Evolutionary conservation across 2,888 invertebrate species (phyloP).

Genomic region (Lepas anatifera): DNA sequence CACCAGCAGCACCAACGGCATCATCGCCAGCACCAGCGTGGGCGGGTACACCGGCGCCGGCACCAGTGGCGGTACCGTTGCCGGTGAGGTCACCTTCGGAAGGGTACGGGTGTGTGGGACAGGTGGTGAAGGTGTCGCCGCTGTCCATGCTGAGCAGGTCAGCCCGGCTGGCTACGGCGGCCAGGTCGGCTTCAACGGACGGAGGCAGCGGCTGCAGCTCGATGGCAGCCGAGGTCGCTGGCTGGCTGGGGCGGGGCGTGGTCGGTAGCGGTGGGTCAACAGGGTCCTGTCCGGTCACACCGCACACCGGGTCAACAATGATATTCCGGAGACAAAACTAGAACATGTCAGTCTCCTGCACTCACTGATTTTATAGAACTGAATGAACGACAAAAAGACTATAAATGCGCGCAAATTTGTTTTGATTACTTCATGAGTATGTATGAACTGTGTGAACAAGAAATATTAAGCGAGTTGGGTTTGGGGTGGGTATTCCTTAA

Average conservation of each 20-base stretch:
- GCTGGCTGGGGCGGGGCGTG: neutral
- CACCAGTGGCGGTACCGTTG: neutral
- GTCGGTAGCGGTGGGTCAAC: neutral
- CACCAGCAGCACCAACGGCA: too few species aligned
- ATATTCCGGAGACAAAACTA: too few species aligned
- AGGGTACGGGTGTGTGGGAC: constrained; percentile 88
- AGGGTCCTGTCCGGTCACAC: neutral
- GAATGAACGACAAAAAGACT: too few species aligned
- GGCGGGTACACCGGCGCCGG: neutral
- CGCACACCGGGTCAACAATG: too few species aligned
- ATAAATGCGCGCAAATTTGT: too few species aligned
- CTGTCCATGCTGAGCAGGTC: constrained; percentile 48
- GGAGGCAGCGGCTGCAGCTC: neutral
- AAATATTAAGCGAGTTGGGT: too few species aligned
- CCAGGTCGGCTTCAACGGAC: neutral
- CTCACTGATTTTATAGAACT: too few species aligned
- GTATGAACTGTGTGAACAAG: too few species aligned
- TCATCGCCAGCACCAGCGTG: too few species aligned
- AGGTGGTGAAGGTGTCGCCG: constrained; percentile 91
- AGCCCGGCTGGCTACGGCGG: neutral
- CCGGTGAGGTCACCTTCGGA: constrained; percentile 38
- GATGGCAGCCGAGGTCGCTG: neutral
- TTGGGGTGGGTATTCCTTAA: too few species aligned
- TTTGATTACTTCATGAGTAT: too few species aligned
- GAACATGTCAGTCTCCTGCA: too few species aligned